Evolutionary conservation across 1,140 invertebrate species (phyloP).

Genomic region (Andrena cerasifolii): DNA sequence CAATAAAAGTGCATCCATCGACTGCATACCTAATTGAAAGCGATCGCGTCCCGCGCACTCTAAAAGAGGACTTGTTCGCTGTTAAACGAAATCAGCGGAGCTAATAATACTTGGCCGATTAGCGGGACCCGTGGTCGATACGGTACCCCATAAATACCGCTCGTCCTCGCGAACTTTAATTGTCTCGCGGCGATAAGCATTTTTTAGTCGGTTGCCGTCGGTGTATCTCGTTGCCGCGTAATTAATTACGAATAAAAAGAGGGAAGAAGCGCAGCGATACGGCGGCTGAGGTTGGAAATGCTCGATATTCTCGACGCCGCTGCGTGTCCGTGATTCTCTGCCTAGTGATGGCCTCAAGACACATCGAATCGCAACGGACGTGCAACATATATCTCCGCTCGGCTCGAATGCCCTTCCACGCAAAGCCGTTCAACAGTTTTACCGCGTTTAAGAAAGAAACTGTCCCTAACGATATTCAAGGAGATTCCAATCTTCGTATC

Average conservation of each 20-base stretch:
- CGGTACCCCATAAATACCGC: not conserved
- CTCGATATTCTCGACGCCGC: constrained; percentile 14
- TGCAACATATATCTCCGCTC: too few relatives aligned
- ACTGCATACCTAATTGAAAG: too few relatives aligned
- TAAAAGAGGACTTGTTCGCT: not conserved
- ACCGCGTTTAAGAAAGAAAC: too few relatives aligned
- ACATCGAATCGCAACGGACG: too few relatives aligned
- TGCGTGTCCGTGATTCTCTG: constrained; percentile 5
- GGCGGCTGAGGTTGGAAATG: not conserved
- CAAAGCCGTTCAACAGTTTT: too few relatives aligned
- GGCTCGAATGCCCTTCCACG: too few relatives aligned
- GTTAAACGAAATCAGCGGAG: not conserved
- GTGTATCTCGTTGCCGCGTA: constrained; percentile 25
- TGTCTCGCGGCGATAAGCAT: constrained; percentile 8
- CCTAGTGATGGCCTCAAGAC: too few relatives aligned
- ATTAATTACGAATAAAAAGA: constrained; percentile 32
- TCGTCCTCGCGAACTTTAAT: not conserved
- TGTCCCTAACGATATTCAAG: too few relatives aligned
- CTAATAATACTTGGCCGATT: constrained; percentile 20
- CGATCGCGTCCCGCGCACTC: too few relatives aligned
- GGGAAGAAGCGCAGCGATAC: not conserved
- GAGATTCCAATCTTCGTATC: too few relatives aligned
- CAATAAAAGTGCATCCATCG: too few relatives aligned
- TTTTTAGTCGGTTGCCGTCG: not conserved
- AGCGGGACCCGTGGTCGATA: not conserved